Conservation (phyloP, 2,113 vertebrate species). For the Tragelaphus imberbis region DNA sequence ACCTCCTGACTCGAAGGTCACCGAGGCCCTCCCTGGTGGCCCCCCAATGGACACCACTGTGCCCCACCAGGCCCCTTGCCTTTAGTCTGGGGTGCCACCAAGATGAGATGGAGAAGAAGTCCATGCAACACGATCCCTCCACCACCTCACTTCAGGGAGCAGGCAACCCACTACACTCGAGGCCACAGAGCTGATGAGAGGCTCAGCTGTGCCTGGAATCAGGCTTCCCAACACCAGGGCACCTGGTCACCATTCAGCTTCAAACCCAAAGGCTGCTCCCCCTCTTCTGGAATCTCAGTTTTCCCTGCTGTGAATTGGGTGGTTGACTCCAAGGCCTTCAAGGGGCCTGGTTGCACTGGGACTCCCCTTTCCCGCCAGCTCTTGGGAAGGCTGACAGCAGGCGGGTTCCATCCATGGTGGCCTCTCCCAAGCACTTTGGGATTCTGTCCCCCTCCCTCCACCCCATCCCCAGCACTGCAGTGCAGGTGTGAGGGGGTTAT, state of each 20-base stretch:
- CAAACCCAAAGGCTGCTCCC: neutral
- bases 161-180: rapidly evolving
- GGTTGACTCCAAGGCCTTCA: neutral
- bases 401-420: rapidly evolving
- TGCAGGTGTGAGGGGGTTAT: too few species aligned
- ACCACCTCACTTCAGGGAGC: rapidly evolving
- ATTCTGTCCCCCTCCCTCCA: rapidly evolving
- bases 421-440: neutral
- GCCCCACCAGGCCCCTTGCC: neutral
- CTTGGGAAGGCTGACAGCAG: neutral
- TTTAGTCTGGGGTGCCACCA: neutral
- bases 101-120: neutral
- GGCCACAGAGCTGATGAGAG: neutral
- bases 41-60: too few species aligned
- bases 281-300: neutral
- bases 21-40: neutral
- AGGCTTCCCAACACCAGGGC: rapidly evolving
- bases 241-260: neutral
- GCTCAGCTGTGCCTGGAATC: neutral
- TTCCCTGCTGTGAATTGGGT: neutral
- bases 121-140: rapidly evolving
- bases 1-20: neutral
- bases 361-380: neutral
- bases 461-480: rapidly evolving
- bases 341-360: neutral